Percentiles rank a stretch among this genome's conserved stretches.
Evolutionary conservation across 1,140 invertebrate genomes (phyloP).

Genomic region (Yoshiicerus persimilis): DNA sequence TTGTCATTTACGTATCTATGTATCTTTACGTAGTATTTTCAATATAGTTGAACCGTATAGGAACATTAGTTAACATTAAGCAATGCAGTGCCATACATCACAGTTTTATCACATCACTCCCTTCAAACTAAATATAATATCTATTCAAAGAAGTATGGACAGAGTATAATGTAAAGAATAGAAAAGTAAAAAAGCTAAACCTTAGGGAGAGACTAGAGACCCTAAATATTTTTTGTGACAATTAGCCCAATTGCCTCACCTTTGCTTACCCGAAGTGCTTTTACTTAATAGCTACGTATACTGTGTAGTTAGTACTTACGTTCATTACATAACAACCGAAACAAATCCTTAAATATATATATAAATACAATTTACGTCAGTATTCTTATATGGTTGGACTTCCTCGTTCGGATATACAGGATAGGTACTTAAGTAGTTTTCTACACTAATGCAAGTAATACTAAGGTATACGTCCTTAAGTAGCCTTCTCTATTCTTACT

Average conservation of each 20-base stretch:
- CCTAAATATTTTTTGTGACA: conserved; percentile 29
- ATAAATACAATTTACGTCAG: too few species aligned
- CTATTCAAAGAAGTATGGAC: not conserved
- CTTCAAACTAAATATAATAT: not conserved
- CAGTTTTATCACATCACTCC: too few species aligned
- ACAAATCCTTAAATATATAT: not conserved
- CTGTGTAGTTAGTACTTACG: not conserved
- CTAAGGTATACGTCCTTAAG: not conserved
- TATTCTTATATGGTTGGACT: not conserved
- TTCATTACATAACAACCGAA: not conserved
- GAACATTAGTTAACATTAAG: not conserved
- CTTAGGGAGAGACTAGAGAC: not conserved
- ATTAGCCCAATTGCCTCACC: conserved; percentile 33
- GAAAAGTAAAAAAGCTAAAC: not conserved
- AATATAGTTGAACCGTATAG: not conserved
- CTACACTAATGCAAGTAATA: not conserved
- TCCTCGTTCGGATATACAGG: too few species aligned
- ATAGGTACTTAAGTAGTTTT: too few species aligned
- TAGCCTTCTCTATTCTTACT: not conserved
- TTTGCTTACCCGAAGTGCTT: not conserved
- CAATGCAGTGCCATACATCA: too few species aligned
- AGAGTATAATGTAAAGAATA: not conserved
- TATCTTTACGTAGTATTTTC: not conserved
- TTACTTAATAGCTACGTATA: not conserved
- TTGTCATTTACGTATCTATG: not conserved